Evolutionary conservation across 1,140 invertebrate species (phyloP).

Genomic region (Diabrotica undecimpunctata): DNA sequence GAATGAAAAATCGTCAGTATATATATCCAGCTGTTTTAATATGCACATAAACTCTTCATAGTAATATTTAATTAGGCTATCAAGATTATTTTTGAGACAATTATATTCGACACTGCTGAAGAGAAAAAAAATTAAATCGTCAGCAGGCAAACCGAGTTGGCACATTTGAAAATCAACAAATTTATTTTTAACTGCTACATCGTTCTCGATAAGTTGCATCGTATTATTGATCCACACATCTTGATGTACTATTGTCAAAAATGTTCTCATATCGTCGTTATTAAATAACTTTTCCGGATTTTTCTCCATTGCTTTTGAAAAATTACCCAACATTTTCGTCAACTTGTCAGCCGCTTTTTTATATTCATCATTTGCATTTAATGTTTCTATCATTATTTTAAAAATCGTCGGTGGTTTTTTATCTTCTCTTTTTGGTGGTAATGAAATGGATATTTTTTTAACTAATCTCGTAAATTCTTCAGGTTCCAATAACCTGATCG

Average conservation of each 20-base stretch:
- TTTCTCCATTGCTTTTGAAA: slow-evolving; percentile 4
- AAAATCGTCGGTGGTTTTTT: no score
- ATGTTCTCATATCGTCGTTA: slow-evolving; percentile 40
- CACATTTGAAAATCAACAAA: slow-evolving; percentile 63
- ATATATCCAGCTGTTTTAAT: slow-evolving; percentile 14
- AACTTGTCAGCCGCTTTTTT: not conserved
- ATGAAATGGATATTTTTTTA: no score
- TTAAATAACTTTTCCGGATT: not conserved
- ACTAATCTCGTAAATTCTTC: slow-evolving; percentile 17
- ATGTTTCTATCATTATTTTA: no score
- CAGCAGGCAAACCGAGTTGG: slow-evolving; percentile 47
- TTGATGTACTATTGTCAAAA: slow-evolving; percentile 53
- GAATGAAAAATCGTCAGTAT: slow-evolving; percentile 8
- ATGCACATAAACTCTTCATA: slow-evolving; percentile 35
- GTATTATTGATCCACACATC: slow-evolving; percentile 65
- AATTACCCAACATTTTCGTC: slow-evolving; percentile 5
- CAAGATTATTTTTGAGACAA: slow-evolving; percentile 41
- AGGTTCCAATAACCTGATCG: slow-evolving; percentile 46
- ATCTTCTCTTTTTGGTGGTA: no score
- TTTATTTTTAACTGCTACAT: slow-evolving; percentile 50
- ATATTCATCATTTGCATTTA: no score
- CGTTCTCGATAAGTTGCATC: slow-evolving; percentile 41
- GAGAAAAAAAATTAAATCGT: slow-evolving; percentile 56
- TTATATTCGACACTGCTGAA: slow-evolving; percentile 48
- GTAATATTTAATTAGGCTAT: slow-evolving; percentile 50